Conservation (phyloP, 2,113 vertebrate genomes). For the Hipposideros armiger region DNA sequence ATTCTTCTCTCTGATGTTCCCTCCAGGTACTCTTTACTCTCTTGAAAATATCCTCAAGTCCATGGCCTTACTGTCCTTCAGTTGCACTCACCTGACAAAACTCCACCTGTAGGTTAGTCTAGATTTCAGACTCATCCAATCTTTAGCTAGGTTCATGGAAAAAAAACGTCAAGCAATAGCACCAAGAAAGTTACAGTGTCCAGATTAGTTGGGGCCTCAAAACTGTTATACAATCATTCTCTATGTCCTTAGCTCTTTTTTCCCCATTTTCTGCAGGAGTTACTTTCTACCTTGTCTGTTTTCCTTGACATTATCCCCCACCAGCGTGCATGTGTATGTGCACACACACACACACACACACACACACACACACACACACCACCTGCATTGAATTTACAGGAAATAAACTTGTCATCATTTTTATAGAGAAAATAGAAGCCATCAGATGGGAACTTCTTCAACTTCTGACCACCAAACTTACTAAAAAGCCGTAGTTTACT, state of each 20-base stretch:
- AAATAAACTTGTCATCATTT: slow-evolving; percentile 37
- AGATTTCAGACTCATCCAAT: neutral
- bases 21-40: neutral
- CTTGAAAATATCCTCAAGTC: neutral
- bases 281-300: slow-evolving; percentile 45
- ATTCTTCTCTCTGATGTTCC: neutral
- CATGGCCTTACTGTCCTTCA: neutral
- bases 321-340: neutral
- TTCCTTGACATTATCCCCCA: neutral
- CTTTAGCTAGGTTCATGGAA: neutral
- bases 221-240: neutral
- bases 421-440: slow-evolving; percentile 23
- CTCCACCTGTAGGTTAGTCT: neutral
- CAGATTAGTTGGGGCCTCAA: neutral
- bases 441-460: slow-evolving; percentile 45
- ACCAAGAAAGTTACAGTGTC: neutral
- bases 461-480: neutral
- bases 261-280: neutral
- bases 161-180: neutral
- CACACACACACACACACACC: neutral
- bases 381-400: slow-evolving; percentile 22
- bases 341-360: too few species aligned
- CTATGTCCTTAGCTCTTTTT: neutral
- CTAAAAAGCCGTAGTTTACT: neutral
- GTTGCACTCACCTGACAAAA: neutral